Evolutionary conservation across 2,797 vertebrate species (phyloP).

Genomic region (Tapirus indicus): DNA sequence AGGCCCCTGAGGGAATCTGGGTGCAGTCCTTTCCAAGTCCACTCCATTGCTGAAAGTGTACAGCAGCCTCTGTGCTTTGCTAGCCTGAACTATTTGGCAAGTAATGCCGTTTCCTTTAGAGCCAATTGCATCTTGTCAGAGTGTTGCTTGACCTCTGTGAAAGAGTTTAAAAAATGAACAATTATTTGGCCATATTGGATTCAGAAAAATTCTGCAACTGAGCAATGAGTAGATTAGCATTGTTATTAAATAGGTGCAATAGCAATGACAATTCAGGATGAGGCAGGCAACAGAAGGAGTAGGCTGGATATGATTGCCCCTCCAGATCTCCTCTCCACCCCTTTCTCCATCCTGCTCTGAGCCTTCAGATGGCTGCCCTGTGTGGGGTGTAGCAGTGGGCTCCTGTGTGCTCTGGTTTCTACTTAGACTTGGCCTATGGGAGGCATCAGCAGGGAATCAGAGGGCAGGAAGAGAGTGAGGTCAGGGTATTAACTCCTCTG

Average conservation of each 20-base stretch:
- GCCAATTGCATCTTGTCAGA: slow-evolving; percentile 1
- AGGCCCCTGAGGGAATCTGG: slow-evolving; percentile 5
- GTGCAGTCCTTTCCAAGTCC: neutral
- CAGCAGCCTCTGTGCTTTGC: neutral
- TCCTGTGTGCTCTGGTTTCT: neutral
- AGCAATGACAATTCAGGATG: neutral
- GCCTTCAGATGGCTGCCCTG: neutral
- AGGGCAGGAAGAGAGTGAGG: neutral
- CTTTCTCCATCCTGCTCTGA: neutral
- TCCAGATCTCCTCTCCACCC: neutral
- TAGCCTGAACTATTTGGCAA: slow-evolving; percentile 2
- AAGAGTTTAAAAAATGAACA: slow-evolving; percentile 42
- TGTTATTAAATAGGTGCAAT: neutral
- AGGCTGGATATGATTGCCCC: neutral
- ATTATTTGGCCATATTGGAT: neutral
- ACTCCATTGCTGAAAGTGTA: neutral
- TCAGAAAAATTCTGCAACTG: slow-evolving; percentile 1
- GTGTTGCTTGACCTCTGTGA: neutral
- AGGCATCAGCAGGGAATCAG: neutral
- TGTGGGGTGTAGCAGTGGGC: neutral
- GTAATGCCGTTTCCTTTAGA: neutral
- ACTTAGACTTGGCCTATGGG: neutral
- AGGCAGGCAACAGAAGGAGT: neutral
- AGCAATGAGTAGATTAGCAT: neutral
- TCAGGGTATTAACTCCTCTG: neutral